Percentiles rank a stretch among this genome's conserved stretches.
phyloP scores from a whole-genome alignment of 2,888 invertebrate species.

The Diaperis boleti region DNA sequence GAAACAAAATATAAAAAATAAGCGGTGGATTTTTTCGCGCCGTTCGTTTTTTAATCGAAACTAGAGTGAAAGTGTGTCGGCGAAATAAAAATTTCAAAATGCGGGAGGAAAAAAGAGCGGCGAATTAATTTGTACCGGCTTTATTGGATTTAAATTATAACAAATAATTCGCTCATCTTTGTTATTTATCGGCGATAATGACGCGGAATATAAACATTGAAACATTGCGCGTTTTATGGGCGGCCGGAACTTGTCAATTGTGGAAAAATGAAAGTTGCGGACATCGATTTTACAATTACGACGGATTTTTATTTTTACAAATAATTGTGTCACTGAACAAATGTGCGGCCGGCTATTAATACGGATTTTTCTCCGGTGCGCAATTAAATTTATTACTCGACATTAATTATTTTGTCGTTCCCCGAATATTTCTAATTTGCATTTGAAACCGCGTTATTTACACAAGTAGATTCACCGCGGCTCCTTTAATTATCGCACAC shows the following conservation, averaged over 20 bases:
- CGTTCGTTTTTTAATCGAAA: constrained; percentile 38
- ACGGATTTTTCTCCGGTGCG: constrained; percentile 23
- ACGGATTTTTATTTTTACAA: constrained; percentile 34
- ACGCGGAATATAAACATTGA: constrained; percentile 31
- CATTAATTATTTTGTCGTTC: constrained; percentile 26
- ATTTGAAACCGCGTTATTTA: constrained; percentile 27
- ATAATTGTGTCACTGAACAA: constrained; percentile 33
- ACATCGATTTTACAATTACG: constrained; percentile 35
- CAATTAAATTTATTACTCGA: constrained; percentile 29
- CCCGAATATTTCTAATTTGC: constrained; percentile 30
- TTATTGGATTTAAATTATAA: constrained; percentile 37
- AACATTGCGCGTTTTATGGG: constrained; percentile 11
- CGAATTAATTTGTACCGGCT: constrained; percentile 34
- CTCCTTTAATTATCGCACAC: constrained; percentile 20
- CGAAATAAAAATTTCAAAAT: constrained; percentile 33
- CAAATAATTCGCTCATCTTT: constrained; percentile 37
- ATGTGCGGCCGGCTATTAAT: constrained; percentile 21
- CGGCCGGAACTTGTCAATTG: constrained; percentile 29
- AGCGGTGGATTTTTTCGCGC: constrained; percentile 21
- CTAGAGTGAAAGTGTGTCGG: constrained; percentile 40
- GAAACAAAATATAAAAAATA: constrained; percentile 43
- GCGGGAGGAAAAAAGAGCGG: constrained; percentile 20
- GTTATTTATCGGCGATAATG: constrained; percentile 27
- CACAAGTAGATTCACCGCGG: constrained; percentile 25
- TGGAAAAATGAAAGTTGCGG: constrained; percentile 38